Evolutionary conservation across 2,797 vertebrate genomes (phyloP).

Genomic region (Caiman crocodilus): DNA sequence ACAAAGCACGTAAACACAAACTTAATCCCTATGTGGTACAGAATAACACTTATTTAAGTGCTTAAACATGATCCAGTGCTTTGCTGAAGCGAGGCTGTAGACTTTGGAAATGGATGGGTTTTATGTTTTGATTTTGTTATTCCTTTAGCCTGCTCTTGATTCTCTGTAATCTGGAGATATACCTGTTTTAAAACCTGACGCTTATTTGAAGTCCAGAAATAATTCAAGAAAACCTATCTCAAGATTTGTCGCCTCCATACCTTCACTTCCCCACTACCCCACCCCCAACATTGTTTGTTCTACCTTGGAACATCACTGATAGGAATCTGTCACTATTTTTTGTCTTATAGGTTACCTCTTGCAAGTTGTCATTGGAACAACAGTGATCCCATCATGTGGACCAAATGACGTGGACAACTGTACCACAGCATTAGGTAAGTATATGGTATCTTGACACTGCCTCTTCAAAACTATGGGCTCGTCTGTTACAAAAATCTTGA

Average conservation of each 20-base stretch:
- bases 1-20: background rate
- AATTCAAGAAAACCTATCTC: too few relatives aligned
- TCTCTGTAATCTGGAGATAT: too few relatives aligned
- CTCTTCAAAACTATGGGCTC: background rate
- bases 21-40: background rate
- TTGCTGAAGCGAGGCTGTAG: background rate
- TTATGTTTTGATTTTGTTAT: background rate
- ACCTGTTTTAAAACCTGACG: too few relatives aligned
- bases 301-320: background rate
- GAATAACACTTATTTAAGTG: background rate
- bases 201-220: background rate
- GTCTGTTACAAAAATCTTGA: background rate
- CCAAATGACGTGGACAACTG: slow-evolving; percentile 79
- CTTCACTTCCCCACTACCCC: too few relatives aligned
- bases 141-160: background rate
- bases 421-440: slow-evolving; percentile 78
- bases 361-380: slow-evolving; percentile 72
- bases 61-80: background rate
- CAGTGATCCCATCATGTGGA: slow-evolving; percentile 79
- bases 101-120: background rate
- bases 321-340: background rate
- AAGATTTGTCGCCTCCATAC: background rate
- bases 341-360: slow-evolving; percentile 67
- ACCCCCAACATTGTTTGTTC: background rate
- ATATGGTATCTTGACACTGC: background rate